phyloP scores from a whole-genome alignment of 2,888 invertebrate genomes.

The Chloroclystis v-ata region DNA sequence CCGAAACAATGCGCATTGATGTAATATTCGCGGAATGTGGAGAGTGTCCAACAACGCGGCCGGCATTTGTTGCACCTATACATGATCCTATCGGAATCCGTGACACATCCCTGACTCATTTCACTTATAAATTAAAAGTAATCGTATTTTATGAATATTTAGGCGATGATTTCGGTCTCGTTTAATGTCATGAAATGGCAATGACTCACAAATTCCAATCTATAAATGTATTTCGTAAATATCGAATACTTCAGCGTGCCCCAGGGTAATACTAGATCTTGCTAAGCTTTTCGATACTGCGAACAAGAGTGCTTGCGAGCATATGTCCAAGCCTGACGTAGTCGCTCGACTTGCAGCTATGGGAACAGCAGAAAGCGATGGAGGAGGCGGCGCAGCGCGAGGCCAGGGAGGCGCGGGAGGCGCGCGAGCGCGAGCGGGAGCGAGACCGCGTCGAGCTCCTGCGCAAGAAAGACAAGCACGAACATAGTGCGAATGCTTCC shows the following conservation, averaged over 20 bases:
- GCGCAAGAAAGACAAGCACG: constrained; percentile 95
- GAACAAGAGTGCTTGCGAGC: constrained; percentile 15
- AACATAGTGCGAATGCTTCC: constrained; percentile 97
- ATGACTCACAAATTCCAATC: constrained; percentile 1
- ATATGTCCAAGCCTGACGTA: constrained; percentile 19
- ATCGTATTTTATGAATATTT: constrained; percentile 10
- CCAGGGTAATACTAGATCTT: constrained; percentile 5
- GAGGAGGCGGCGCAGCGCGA: constrained; percentile 90
- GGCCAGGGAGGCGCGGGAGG: constrained; percentile 84
- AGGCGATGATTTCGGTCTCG: not conserved
- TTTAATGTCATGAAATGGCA: not conserved
- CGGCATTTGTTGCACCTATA: constrained; percentile 21
- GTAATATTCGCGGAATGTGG: constrained; percentile 32
- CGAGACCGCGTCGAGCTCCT: constrained; percentile 90
- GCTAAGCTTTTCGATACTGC: constrained; percentile 8
- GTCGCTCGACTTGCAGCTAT: constrained; percentile 80
- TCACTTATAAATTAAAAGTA: constrained; percentile 16
- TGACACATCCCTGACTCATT: constrained; percentile 31
- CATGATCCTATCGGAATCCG: constrained; percentile 21
- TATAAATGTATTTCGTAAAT: too few species aligned
- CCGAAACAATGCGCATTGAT: constrained; percentile 18
- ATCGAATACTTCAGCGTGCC: too few species aligned
- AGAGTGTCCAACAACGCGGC: constrained; percentile 36
- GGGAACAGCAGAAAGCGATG: constrained; percentile 92
- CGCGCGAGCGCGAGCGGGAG: constrained; percentile 83